These are phyloP conservation scores for Conops quadrifasciatus DNA, from an alignment of 2,888 invertebrate genomes.

Conservation along the genomic window DNA sequence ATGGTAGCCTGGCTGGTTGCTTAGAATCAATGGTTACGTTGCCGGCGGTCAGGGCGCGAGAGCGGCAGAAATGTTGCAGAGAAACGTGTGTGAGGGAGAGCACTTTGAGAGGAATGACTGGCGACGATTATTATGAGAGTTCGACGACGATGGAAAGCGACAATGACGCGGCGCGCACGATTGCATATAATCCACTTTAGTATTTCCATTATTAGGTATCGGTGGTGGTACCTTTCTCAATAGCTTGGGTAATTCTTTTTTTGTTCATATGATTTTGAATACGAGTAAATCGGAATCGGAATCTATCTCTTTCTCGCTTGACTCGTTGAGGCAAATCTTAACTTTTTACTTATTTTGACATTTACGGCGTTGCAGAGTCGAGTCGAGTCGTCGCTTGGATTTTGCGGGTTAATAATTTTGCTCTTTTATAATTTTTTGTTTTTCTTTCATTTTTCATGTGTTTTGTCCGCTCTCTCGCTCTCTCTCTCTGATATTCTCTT, in stretches of 20 bases:
- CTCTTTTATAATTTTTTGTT: not conserved
- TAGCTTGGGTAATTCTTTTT: not conserved
- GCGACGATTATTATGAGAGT: conserved; percentile 46
- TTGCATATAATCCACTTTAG: conserved; percentile 51
- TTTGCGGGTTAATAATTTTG: conserved; percentile 16
- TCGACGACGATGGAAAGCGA: conserved; percentile 44
- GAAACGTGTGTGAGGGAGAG: not conserved
- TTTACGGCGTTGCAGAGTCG: not conserved
- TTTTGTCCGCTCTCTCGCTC: conserved; percentile 7
- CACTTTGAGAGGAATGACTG: too few relatives aligned
- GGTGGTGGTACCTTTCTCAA: conserved; percentile 17
- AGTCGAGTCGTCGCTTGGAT: not conserved
- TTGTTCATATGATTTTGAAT: not conserved
- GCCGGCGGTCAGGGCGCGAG: not conserved
- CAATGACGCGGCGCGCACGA: conserved; percentile 39
- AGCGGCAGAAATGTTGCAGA: not conserved
- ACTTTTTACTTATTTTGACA: conserved; percentile 7
- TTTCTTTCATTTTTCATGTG: not conserved
- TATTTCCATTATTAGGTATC: conserved; percentile 39
- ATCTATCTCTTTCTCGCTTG: not conserved
- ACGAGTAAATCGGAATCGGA: too few relatives aligned
- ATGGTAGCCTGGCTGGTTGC: too few relatives aligned
- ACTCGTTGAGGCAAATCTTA: not conserved
- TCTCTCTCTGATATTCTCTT: conserved; percentile 16
- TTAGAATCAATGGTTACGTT: too few relatives aligned